Evolutionary conservation across 1,140 invertebrate species (phyloP).

Genomic region (Ceratitis capitata): DNA sequence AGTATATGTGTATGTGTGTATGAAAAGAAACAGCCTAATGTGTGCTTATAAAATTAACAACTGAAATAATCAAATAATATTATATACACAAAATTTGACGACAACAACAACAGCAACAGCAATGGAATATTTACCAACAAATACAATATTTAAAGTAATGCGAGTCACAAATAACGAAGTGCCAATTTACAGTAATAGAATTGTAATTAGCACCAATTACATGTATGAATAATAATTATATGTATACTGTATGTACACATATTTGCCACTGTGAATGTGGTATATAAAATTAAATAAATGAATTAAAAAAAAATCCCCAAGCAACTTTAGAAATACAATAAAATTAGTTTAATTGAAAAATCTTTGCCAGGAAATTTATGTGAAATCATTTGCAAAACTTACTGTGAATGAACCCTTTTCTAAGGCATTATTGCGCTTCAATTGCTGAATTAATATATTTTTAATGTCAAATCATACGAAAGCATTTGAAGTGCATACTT

Average conservation of each 20-base stretch:
- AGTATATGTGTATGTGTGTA: too few species aligned
- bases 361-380: too few species aligned
- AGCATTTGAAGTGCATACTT: too few species aligned
- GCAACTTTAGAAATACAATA: too few species aligned
- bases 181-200: neutral
- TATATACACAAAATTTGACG: neutral
- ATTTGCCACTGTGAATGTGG: neutral
- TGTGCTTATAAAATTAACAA: neutral
- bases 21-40: neutral
- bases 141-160: neutral
- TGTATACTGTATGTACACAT: neutral
- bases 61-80: conserved; percentile 5
- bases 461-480: too few species aligned
- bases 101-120: neutral
- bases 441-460: too few species aligned
- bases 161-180: conserved; percentile 4
- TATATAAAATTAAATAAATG: neutral
- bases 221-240: neutral
- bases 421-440: too few species aligned
- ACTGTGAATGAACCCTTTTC: too few species aligned
- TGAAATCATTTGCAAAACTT: too few species aligned
- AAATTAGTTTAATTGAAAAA: too few species aligned
- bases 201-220: conserved; percentile 23
- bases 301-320: neutral
- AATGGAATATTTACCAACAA: too few species aligned